Evolutionary conservation across 2,797 vertebrate species (phyloP).

Genomic region (Luscinia megarhynchos): DNA sequence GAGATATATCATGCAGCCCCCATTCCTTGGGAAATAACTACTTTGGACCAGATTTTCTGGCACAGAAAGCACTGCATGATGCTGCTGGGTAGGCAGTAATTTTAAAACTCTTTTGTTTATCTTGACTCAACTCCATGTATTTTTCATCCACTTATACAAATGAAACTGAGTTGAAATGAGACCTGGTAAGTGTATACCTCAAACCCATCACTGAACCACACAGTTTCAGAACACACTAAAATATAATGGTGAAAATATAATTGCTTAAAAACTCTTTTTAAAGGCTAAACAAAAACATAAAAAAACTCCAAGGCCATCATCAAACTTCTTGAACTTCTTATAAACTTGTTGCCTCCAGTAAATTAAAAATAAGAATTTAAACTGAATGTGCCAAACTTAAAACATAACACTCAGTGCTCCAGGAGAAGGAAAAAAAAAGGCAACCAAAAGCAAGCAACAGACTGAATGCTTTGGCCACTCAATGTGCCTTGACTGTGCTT

Average conservation of each 20-base stretch:
- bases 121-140: constrained; percentile 12
- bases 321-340: background rate
- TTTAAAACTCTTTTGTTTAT: constrained; percentile 30
- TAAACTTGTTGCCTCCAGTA: background rate
- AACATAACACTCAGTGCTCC: background rate
- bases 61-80: background rate
- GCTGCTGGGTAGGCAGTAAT: background rate
- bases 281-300: background rate
- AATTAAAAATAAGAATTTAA: background rate
- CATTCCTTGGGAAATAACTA: background rate
- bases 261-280: background rate
- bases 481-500: background rate
- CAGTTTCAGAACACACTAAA: background rate
- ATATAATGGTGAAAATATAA: background rate
- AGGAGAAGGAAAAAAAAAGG: background rate
- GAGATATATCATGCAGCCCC: background rate
- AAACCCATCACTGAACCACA: background rate
- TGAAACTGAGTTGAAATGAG: too few species aligned
- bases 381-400: background rate
- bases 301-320: background rate
- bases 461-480: background rate
- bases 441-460: background rate
- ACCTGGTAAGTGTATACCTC: too few species aligned
- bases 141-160: background rate
- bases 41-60: background rate